These are phyloP conservation scores for Pipistrellus pygmaeus DNA, from an alignment of 2,797 vertebrate species.

Conservation along the genomic window DNA sequence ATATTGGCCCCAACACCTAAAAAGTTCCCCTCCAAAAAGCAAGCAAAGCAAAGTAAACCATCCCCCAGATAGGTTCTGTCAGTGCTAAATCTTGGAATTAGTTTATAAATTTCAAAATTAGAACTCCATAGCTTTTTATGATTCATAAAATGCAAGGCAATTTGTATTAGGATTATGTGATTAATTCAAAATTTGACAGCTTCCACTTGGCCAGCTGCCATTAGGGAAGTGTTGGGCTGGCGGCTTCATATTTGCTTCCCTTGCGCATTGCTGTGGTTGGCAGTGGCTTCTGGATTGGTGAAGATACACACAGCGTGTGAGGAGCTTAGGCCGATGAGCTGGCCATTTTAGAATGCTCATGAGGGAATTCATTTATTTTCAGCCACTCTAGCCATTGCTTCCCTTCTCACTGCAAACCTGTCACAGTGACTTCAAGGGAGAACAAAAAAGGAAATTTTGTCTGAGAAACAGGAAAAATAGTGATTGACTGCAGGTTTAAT, in stretches of 20 bases:
- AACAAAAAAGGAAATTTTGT: background rate
- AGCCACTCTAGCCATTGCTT: background rate
- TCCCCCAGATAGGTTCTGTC: background rate
- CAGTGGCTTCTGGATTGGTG: background rate
- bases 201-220: background rate
- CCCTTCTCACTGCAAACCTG: background rate
- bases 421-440: background rate
- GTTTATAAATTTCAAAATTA: background rate
- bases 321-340: background rate
- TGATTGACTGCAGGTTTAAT: background rate
- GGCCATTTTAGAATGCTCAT: background rate
- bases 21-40: background rate
- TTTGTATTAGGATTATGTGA: slow-evolving; percentile 18
- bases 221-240: background rate
- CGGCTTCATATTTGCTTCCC: background rate
- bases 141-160: slow-evolving; percentile 20
- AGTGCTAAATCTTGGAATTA: background rate
- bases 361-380: background rate
- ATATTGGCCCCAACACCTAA: background rate
- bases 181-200: background rate
- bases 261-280: background rate
- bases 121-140: slow-evolving; percentile 14
- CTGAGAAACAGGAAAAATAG: background rate
- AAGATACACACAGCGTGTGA: background rate
- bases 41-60: background rate